A percentile compares a stretch with the other conserved stretches of the same genome.
Conservation (phyloP, 2,888 invertebrate genomes). For the Ernsta delagoae region DNA sequence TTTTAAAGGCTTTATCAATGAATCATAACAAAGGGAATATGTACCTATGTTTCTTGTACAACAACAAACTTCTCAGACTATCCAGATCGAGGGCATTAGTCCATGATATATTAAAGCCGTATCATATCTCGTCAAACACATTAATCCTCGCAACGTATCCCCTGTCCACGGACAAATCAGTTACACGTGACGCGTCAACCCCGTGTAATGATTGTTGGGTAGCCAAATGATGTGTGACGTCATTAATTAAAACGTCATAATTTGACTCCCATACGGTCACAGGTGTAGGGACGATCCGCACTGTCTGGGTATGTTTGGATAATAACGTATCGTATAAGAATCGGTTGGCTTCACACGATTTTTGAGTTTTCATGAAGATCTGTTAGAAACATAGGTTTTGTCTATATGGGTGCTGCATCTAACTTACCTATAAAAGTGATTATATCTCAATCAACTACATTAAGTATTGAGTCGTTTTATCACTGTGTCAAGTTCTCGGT, state of each 20-base stretch:
- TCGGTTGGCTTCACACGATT: no score
- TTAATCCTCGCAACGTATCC: constrained; percentile 23
- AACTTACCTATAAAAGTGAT: no score
- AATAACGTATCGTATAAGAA: no score
- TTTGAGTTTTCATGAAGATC: no score
- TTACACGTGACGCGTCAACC: constrained; percentile 51
- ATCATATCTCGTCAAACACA: constrained; percentile 22
- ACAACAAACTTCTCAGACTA: neutral
- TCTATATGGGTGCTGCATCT: no score
- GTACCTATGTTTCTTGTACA: neutral
- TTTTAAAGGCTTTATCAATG: no score
- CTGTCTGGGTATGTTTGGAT: no score
- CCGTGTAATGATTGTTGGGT: constrained; percentile 55
- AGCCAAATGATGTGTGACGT: constrained; percentile 52
- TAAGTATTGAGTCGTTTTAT: neutral
- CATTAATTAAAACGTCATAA: constrained; percentile 73
- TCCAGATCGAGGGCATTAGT: neutral
- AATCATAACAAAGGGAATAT: no score
- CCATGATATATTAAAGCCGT: neutral
- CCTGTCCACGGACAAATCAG: constrained; percentile 35
- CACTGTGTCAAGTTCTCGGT: neutral
- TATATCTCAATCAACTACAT: no score
- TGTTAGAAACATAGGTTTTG: no score
- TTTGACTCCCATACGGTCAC: constrained; percentile 59
- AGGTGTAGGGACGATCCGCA: constrained; percentile 54